These are phyloP conservation scores for Drosophila pandora DNA, from an alignment of 1,140 invertebrate genomes.

Conservation along the genomic window DNA sequence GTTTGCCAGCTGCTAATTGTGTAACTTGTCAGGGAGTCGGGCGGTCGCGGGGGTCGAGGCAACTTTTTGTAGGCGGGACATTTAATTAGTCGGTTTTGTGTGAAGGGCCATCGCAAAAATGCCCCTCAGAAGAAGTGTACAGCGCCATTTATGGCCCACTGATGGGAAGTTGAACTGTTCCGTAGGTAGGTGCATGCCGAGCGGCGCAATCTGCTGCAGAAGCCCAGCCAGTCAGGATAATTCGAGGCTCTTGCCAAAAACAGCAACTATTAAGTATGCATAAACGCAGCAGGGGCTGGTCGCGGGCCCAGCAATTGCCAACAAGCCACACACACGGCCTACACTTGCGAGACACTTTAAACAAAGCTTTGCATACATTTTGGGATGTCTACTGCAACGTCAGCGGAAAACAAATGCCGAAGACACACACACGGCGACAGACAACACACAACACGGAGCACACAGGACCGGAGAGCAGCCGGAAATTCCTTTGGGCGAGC, in stretches of 20 bases:
- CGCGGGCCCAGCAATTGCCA: slow-evolving; percentile 74
- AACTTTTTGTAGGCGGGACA: slow-evolving; percentile 63
- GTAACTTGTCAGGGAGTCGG: slow-evolving; percentile 58
- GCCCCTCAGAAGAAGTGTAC: background rate
- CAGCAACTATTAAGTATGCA: slow-evolving; percentile 82
- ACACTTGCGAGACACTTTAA: slow-evolving; percentile 62
- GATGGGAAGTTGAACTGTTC: background rate
- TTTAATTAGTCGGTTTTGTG: slow-evolving; percentile 68
- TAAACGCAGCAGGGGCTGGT: slow-evolving; percentile 65
- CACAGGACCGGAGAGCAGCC: slow-evolving; percentile 12
- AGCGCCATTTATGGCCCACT: background rate
- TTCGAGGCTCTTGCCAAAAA: slow-evolving; percentile 80
- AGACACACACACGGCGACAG: background rate
- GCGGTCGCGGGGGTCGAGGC: slow-evolving; percentile 46
- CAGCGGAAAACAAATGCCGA: slow-evolving; percentile 81
- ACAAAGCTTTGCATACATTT: slow-evolving; percentile 81
- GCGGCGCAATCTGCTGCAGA: slow-evolving; percentile 34
- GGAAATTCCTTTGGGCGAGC: slow-evolving; percentile 77
- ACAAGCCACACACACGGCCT: slow-evolving; percentile 46
- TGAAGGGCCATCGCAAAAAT: slow-evolving; percentile 22
- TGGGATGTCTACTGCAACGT: slow-evolving; percentile 68
- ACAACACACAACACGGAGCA: slow-evolving; percentile 10
- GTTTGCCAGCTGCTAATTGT: slow-evolving; percentile 67
- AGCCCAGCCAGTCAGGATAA: slow-evolving; percentile 41
- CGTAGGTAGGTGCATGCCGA: background rate